phyloP scores from a whole-genome alignment of 2,888 invertebrate species.

The Escarpia spicata region DNA sequence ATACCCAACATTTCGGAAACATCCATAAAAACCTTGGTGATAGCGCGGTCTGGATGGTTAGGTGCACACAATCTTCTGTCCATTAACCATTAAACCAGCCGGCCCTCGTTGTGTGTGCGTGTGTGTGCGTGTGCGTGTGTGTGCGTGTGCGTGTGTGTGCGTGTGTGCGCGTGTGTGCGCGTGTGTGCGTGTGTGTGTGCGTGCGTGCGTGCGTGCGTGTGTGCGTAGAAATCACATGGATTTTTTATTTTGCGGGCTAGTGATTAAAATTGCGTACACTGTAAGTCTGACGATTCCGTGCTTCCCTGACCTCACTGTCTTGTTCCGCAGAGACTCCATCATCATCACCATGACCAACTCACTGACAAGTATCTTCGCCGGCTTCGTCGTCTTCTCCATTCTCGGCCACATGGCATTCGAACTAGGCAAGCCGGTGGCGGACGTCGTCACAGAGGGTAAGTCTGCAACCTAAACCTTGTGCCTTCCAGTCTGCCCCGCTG shows the following conservation, averaged over 20 bases:
- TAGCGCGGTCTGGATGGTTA: too few species aligned
- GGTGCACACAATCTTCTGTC: too few species aligned
- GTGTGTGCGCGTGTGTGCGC: too few species aligned
- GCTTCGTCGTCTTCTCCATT: constrained; percentile 82
- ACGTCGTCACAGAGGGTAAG: constrained; percentile 72
- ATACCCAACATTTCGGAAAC: neutral
- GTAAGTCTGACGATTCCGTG: neutral
- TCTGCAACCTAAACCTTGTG: constrained; percentile 70
- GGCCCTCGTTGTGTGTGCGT: too few species aligned
- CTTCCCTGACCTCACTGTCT: neutral
- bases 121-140: too few species aligned
- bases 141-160: too few species aligned
- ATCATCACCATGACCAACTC: constrained; percentile 72
- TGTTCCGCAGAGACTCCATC: constrained; percentile 72
- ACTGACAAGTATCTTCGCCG: constrained; percentile 68
- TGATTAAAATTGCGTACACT: too few species aligned
- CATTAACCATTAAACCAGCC: too few species aligned
- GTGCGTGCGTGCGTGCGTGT: too few species aligned
- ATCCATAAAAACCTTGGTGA: neutral
- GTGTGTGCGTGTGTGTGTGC: too few species aligned
- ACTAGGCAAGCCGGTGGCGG: constrained; percentile 43
- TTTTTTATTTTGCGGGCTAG: too few species aligned
- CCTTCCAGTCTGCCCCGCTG: constrained; percentile 45
- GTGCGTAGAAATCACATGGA: too few species aligned
- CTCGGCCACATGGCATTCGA: constrained; percentile 64